phyloP scores from a whole-genome alignment of 1,140 invertebrate species.

The Homalodisca vitripennis region DNA sequence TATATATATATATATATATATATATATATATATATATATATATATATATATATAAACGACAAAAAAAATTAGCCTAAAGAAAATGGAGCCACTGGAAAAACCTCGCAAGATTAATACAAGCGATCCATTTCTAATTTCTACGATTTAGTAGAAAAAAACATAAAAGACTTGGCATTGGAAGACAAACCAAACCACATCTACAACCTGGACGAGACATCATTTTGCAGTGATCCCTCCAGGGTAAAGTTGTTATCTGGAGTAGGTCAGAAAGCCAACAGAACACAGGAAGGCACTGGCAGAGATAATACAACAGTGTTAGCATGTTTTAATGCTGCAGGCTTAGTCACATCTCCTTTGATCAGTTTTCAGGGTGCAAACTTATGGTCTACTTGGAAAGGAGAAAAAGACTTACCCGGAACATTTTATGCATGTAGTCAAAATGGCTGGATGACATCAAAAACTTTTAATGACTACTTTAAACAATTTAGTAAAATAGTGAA shows the following conservation, averaged over 20 bases:
- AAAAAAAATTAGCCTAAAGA: constrained; percentile 29
- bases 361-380: constrained; percentile 25
- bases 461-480: constrained; percentile 27
- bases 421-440: constrained; percentile 31
- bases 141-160: constrained; percentile 13
- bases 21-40: no score
- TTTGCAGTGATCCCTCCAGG: constrained; percentile 28
- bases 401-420: constrained; percentile 30
- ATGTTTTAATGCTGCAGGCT: constrained; percentile 30
- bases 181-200: constrained; percentile 34
- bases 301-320: constrained; percentile 32
- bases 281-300: constrained; percentile 23
- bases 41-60: no score
- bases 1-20: no score
- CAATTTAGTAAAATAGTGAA: constrained; percentile 24
- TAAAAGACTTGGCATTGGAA: constrained; percentile 32
- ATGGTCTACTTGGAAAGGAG: constrained; percentile 24
- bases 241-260: constrained; percentile 23
- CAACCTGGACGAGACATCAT: constrained; percentile 35
- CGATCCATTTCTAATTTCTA: constrained; percentile 39
- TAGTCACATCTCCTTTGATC: constrained; percentile 29
- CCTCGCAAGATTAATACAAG: constrained; percentile 15
- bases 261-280: constrained; percentile 31
- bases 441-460: constrained; percentile 29
- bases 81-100: constrained; percentile 24